These are phyloP conservation scores for Oxystoma pomonae DNA, from an alignment of 2,888 invertebrate species.

Conservation along the genomic window DNA sequence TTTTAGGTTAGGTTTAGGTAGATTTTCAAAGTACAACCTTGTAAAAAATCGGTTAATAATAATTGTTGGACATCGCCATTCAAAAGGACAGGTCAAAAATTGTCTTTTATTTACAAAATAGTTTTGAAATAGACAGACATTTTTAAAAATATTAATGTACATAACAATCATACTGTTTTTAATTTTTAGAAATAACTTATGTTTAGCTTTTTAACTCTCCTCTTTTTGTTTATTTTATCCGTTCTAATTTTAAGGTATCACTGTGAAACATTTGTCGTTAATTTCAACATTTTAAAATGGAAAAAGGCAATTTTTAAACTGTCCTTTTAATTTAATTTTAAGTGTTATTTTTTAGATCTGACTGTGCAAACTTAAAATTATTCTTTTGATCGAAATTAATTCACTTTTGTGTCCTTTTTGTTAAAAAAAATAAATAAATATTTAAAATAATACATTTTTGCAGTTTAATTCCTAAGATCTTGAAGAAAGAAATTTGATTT, in stretches of 20 bases:
- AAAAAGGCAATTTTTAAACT: background rate
- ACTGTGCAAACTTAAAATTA: background rate
- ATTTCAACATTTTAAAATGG: no score
- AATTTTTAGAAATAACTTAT: no score
- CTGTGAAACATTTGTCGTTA: no score
- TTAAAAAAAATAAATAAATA: background rate
- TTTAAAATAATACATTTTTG: no score
- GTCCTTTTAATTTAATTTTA: background rate
- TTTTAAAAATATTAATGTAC: no score
- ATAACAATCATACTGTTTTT: no score
- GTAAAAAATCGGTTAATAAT: background rate
- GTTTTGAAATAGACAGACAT: background rate
- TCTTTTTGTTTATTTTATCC: no score
- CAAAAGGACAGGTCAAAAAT: background rate
- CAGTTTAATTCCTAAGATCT: no score
- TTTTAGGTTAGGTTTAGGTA: background rate
- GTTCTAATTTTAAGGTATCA: no score
- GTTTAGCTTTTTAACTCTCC: no score
- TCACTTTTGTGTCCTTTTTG: background rate
- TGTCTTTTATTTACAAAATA: background rate
- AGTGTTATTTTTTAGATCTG: background rate
- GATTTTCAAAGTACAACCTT: background rate
- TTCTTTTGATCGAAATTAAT: background rate
- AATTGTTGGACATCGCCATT: background rate
- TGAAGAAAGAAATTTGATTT: no score